phyloP scores from a whole-genome alignment of 2,888 invertebrate genomes.

The Drosophila stalkeri region DNA sequence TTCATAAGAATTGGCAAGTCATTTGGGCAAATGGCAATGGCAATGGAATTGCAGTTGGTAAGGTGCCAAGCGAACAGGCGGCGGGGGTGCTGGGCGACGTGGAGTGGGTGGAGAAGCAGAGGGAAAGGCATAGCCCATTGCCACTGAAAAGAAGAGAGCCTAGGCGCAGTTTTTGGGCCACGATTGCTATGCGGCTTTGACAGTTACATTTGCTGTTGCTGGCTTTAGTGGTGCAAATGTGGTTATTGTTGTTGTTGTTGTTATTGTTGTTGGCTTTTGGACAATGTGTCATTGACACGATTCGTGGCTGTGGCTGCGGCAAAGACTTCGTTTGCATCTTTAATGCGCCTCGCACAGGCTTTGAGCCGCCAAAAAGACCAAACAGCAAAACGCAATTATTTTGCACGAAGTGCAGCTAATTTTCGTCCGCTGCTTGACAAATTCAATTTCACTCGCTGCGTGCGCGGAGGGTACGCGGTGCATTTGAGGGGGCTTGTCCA shows the following conservation, averaged over 20 bases:
- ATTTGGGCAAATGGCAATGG: conserved; percentile 56
- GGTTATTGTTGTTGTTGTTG: conserved; percentile 31
- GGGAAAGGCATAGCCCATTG: conserved; percentile 4
- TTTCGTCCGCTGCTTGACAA: conserved; percentile 53
- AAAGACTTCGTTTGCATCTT: conserved; percentile 63
- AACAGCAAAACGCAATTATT: conserved; percentile 50
- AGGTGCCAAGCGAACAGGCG: neutral
- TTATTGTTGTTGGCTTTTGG: conserved; percentile 39
- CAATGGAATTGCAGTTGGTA: conserved; percentile 29
- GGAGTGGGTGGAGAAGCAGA: neutral
- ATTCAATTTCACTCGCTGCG: conserved; percentile 64
- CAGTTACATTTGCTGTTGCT: conserved; percentile 22
- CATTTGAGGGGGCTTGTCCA: conserved; percentile 9
- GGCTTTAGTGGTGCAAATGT: conserved; percentile 24
- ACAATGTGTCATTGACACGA: conserved; percentile 58
- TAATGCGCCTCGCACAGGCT: conserved; percentile 7
- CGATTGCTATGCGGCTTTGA: conserved; percentile 27
- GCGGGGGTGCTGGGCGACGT: too few species aligned
- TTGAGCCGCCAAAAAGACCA: conserved; percentile 14
- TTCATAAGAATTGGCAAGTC: conserved; percentile 73
- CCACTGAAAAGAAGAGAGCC: conserved; percentile 4
- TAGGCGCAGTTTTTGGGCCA: conserved; percentile 38
- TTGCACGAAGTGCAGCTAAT: conserved; percentile 38
- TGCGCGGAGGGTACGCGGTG: neutral
- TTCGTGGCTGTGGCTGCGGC: conserved; percentile 40